Evolutionary conservation across 2,797 vertebrate species (phyloP), one percentile per base, ranked within the genome.

Genomic region (Pseudochromis fuscus): DNA sequence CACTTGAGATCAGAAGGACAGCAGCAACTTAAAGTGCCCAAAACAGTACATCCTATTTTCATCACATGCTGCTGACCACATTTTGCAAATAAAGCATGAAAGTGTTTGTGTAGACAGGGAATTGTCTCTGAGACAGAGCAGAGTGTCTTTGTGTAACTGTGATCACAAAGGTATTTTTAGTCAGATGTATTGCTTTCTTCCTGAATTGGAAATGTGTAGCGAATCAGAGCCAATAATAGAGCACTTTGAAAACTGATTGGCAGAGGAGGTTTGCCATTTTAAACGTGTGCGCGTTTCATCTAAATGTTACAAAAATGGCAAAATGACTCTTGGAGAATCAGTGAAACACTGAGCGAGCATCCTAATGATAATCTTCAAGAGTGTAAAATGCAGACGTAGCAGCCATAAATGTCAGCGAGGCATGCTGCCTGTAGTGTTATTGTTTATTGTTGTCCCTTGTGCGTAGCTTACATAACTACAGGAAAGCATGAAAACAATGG

Each of bases 321-420:
- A 72, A 76, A 61, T 12, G 27, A 25, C 18, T 78, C 7, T 23
- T 25, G 24, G 30, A 65, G 40, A 77, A 28, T 60, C 27, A 35
- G 33, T 45, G 37, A 64, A 72, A 67, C 37, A 37, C 59, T 21
- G 5, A 33, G 44, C 67, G 44, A 63, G 42, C 38, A 62, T 59
- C 24, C 16, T 65, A 66, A 67, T 61, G 27, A 70, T 72, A 72
- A 62, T 75, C 40, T 67, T 59, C 60, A 51, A 68, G 19, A 53
- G 37, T 16, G 19, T 48, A 58, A 75, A 79, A 73, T 73, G 61
- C 40, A 48, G 66, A 58, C 33, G 63, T 52, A 60, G 64, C 65
- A 68, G 74, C 72, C 49, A 57, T 81, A 82, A 86, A 84, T 78
- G 67, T 75, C 76, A 75, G 59, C 40, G 81, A 48, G 50, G 65